Evolutionary conservation across 2,888 invertebrate genomes (phyloP), one percentile per base, ranked within the genome.

Genomic region (Gortyna flavago): DNA sequence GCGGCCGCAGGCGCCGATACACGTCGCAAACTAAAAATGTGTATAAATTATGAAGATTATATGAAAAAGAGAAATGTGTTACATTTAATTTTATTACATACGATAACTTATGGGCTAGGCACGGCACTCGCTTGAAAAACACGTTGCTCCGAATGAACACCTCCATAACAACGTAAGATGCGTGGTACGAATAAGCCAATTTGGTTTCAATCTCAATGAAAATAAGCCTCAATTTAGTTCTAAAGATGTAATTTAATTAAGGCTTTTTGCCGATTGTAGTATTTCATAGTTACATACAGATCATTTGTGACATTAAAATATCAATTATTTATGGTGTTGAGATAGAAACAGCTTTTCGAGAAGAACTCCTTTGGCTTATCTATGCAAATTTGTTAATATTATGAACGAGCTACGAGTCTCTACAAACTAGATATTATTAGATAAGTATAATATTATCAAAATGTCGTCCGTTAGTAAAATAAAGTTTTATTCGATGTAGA

Each of bases 1-100:
- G 89, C 89, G 90, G 92, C 94, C 93, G 77, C 92, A 85, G 95
- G 95, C 94, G 94, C 93, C 94, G 92, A 93, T 93, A 93, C 93
- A 93, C 93, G 93, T 94, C 94, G 95, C 95, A 86, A 94, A 94
- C 95, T 95, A 95, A 96, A 96, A 96, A 95, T 95, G 93, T 94
- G 93, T 94, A 96, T 96, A 96, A 96, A 96, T 96, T 96, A 96
- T 96, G 93, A 96, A 96, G 96, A 96, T 96, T 96, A 96, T 94
- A 95, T 94, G 96, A 95, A 96, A 96, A 96, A 95, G 96, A 96
- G 95, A 96, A 96, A 96, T 96, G 96, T 96, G 96, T 95, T 96
- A 96, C 96, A 96, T 96, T 96, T 96, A 96, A 96, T 96, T 96
- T 96, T 96, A 96, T 96, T 96, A 96, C 96, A 94, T 92, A 93